Conservation (phyloP, 1,140 invertebrate genomes). For the Drosophila pseudoobscura region DNA sequence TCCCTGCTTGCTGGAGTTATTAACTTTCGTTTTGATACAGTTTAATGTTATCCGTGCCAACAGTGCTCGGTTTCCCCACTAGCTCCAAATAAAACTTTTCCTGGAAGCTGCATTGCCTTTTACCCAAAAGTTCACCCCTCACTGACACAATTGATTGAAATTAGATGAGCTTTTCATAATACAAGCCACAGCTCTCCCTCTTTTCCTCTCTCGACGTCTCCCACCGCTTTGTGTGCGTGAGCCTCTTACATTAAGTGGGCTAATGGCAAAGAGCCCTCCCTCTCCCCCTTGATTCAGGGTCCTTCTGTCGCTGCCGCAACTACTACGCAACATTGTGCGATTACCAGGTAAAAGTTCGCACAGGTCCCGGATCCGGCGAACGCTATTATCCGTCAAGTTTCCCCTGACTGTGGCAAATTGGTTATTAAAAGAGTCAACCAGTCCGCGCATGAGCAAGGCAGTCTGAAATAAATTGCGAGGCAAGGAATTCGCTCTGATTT, state of each 20-base stretch:
- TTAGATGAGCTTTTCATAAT: slow-evolving; percentile 72
- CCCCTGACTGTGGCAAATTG: slow-evolving; percentile 48
- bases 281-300: slow-evolving; percentile 3
- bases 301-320: neutral
- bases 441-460: no score
- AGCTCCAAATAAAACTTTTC: slow-evolving; percentile 4
- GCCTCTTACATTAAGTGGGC: slow-evolving; percentile 46
- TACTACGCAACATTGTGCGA: neutral
- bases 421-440: slow-evolving; percentile 59
- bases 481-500: no score
- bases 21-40: no score
- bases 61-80: neutral
- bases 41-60: no score
- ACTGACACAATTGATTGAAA: slow-evolving; percentile 70
- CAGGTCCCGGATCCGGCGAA: slow-evolving; percentile 9
- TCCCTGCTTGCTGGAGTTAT: no score
- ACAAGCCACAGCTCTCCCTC: slow-evolving; percentile 37
- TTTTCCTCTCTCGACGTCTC: neutral
- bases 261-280: neutral
- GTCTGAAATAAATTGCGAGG: no score
- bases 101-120: slow-evolving; percentile 13
- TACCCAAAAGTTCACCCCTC: slow-evolving; percentile 42
- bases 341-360: slow-evolving; percentile 31
- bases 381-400: slow-evolving; percentile 7
- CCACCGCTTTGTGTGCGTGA: neutral